phyloP scores from a whole-genome alignment of 2,888 invertebrate species.

The Agonopterix arenella region DNA sequence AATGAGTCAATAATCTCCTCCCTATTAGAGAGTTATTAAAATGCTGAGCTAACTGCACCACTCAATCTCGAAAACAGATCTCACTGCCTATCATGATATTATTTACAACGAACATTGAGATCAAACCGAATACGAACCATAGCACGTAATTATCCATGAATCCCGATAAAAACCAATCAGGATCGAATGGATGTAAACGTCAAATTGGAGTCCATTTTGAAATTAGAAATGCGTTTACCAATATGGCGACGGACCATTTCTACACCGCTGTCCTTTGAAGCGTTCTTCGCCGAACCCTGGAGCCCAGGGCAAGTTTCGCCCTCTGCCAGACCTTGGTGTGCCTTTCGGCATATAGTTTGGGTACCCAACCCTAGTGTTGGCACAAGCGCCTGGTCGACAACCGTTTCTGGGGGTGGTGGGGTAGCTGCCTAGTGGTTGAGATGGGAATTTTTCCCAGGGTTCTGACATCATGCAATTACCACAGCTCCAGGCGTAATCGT shows the following conservation, averaged over 20 bases:
- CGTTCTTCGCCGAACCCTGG: conserved; percentile 54
- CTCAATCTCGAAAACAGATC: too few relatives aligned
- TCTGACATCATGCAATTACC: conserved; percentile 51
- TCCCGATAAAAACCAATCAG: background rate
- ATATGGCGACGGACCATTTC: conserved; percentile 58
- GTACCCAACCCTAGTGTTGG: conserved; percentile 35
- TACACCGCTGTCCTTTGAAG: conserved; percentile 54
- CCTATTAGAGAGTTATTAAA: too few relatives aligned
- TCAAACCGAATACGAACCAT: too few relatives aligned
- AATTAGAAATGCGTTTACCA: conserved; percentile 36
- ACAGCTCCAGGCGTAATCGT: conserved; percentile 54
- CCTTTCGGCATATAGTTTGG: conserved; percentile 45
- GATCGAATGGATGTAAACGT: background rate
- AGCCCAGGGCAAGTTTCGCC: conserved; percentile 59
- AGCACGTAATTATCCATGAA: background rate
- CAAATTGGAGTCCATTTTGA: background rate
- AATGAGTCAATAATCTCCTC: too few relatives aligned
- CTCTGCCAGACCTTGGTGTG: conserved; percentile 38
- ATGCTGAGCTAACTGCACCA: too few relatives aligned
- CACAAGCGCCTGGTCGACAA: conserved; percentile 55
- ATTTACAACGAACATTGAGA: too few relatives aligned
- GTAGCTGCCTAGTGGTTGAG: conserved; percentile 44
- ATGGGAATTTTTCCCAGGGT: conserved; percentile 50
- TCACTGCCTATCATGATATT: too few relatives aligned
- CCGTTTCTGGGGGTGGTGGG: conserved; percentile 57